phyloP scores from a whole-genome alignment of 2,888 invertebrate species.

The Leptothorax acervorum region DNA sequence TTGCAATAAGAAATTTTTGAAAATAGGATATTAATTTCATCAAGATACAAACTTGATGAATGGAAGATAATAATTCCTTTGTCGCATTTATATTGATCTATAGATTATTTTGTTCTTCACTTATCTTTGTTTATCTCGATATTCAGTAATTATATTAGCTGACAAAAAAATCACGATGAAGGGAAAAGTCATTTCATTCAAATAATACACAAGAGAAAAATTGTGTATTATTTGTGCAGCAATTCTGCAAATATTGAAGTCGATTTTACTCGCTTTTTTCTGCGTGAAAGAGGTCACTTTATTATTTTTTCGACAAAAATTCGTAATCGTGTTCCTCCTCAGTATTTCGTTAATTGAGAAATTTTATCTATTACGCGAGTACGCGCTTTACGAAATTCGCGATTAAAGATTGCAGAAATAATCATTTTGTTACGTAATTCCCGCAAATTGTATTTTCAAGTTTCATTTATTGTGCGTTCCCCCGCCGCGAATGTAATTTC shows the following conservation, averaged over 20 bases:
- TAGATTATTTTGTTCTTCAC: not conserved
- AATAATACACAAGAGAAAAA: no score
- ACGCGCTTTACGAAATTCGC: not conserved
- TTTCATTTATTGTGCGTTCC: slow-evolving; percentile 20
- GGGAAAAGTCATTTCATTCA: not conserved
- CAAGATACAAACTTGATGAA: not conserved
- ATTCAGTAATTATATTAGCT: not conserved
- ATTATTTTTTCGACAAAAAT: not conserved
- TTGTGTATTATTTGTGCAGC: not conserved
- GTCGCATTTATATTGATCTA: not conserved
- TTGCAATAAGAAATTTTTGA: not conserved
- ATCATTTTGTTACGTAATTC: slow-evolving; percentile 29
- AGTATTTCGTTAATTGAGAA: not conserved
- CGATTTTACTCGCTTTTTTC: not conserved
- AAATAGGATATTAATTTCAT: not conserved
- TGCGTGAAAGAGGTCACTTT: not conserved
- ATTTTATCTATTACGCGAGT: not conserved
- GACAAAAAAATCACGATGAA: not conserved
- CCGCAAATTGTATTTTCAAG: slow-evolving; percentile 32
- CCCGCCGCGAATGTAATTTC: slow-evolving; percentile 1
- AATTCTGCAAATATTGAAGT: not conserved
- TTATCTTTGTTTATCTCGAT: not conserved
- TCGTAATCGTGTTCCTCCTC: not conserved
- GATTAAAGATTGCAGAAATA: slow-evolving; percentile 33
- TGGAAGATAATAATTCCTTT: not conserved